Evolutionary conservation across 2,888 invertebrate species (phyloP), one percentile per base, ranked within the genome.

Genomic region (Dryadula phaetusa): DNA sequence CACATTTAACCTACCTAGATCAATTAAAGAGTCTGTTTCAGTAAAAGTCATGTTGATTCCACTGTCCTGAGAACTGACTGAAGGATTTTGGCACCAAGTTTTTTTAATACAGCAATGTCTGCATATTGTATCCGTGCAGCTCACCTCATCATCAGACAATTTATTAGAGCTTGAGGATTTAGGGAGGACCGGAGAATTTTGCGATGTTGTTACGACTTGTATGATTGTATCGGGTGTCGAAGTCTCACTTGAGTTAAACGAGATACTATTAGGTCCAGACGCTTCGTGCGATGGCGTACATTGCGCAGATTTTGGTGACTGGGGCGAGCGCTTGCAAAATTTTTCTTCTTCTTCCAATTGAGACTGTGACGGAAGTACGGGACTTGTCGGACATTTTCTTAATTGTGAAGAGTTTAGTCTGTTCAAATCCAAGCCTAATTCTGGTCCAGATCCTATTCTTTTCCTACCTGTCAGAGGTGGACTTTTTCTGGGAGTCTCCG

Each of bases 51-150:
- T 89, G 79, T 96, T 96, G 66, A 96, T 96, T 0, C 96, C 96
- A 76, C 96, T 96, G 80, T 96, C 96, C 82, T 96, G 96, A 5
- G 96, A 96, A 77, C 96, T 96, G 62, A 95, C 94, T 64, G 95
- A 95, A 68, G 95, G 94, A 61, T 95, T 95, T 75, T 95, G 94
- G 69, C 95, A 95, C 84, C 95, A 94, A 28, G 93, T 92, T 76
- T 94, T 93, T 69, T 95, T 93, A 70, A 90, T 88, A 77, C 84
- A 82, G 78, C 84, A 91, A 72, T 91, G 93, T 88, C 90, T 86
- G 77, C 87, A 87, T 42, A 90, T 85, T 32, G 82, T 86, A 56
- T 93, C 93, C 34, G 82, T 84, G 72, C 93, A 93, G 47, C 75
- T 82, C 18, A 82, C 81, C 67, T 95, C 95, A n/a, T 94, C 94